A percentile compares a stretch with the other conserved stretches of the same genome.
phyloP scores from a whole-genome alignment of 2,797 vertebrate genomes.

The Parauchenoglanis ngamensis region DNA sequence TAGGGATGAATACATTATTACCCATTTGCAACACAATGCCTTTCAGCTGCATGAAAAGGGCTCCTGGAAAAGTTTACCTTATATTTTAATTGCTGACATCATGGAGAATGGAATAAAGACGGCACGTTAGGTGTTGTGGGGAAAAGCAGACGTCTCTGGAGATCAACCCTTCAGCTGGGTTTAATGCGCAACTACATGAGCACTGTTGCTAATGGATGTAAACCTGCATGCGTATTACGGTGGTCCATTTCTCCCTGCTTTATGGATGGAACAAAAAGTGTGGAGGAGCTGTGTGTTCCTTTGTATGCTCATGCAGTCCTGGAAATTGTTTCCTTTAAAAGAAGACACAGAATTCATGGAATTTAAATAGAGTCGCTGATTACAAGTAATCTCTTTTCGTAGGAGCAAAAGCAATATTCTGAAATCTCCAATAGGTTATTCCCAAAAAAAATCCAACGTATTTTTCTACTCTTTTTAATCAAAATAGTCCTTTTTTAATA shows the following conservation, averaged over 20 bases:
- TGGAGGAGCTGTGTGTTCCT: conserved; percentile 24
- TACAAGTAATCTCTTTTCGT: neutral
- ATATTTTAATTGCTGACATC: conserved; percentile 76
- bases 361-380: neutral
- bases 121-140: conserved; percentile 59
- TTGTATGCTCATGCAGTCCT: conserved; percentile 29
- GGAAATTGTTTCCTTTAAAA: conserved; percentile 1
- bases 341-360: conserved; percentile 22
- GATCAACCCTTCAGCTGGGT: conserved; percentile 61
- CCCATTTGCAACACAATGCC: conserved; percentile 73
- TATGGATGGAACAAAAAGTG: conserved; percentile 22
- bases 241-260: conserved; percentile 42
- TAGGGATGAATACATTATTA: conserved; percentile 82
- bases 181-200: conserved; percentile 51
- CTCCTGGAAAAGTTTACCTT: conserved; percentile 72
- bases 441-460: neutral
- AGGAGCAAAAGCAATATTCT: neutral
- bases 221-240: conserved; percentile 41
- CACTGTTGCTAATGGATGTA: conserved; percentile 45
- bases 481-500: neutral
- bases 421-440: neutral
- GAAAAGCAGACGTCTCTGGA: conserved; percentile 52
- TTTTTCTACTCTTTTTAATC: neutral
- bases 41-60: conserved; percentile 71
- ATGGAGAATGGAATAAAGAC: conserved; percentile 58